Evolutionary conservation across 2,797 vertebrate genomes (phyloP).

Genomic region (Lycodopsis pacificus): DNA sequence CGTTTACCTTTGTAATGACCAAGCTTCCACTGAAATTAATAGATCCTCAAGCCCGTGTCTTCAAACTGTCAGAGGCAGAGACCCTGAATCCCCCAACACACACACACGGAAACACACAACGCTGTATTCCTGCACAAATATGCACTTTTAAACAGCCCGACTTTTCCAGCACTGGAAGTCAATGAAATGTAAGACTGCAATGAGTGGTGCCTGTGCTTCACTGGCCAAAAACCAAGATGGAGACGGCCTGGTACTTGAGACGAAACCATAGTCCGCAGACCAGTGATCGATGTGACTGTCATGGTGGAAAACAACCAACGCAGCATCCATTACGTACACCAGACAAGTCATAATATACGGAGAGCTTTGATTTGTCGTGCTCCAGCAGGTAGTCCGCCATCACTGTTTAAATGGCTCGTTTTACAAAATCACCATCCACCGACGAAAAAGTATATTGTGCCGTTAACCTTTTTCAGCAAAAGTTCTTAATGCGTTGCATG

Average conservation of each 20-base stretch:
- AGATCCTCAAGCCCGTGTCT: constrained; percentile 65
- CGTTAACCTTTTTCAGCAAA: not conserved
- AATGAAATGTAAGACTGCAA: too few relatives aligned
- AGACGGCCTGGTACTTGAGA: not conserved
- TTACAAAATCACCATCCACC: not conserved
- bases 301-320: not conserved
- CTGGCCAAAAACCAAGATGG: not conserved
- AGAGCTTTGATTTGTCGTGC: not conserved
- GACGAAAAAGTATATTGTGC: not conserved
- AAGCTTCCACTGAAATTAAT: constrained; percentile 70
- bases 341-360: not conserved
- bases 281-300: not conserved
- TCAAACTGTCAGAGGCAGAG: constrained; percentile 51
- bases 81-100: constrained; percentile 36
- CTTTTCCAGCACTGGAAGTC: not conserved
- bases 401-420: not conserved
- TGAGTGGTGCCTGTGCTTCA: not conserved
- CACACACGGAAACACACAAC: not conserved
- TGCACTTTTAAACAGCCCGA: not conserved
- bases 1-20: constrained; percentile 80
- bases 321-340: not conserved
- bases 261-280: too few relatives aligned
- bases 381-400: too few relatives aligned
- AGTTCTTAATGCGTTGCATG: not conserved
- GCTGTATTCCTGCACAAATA: not conserved